phyloP scores from a whole-genome alignment of 1,140 invertebrate species.

The Trichonephila inaurata region DNA sequence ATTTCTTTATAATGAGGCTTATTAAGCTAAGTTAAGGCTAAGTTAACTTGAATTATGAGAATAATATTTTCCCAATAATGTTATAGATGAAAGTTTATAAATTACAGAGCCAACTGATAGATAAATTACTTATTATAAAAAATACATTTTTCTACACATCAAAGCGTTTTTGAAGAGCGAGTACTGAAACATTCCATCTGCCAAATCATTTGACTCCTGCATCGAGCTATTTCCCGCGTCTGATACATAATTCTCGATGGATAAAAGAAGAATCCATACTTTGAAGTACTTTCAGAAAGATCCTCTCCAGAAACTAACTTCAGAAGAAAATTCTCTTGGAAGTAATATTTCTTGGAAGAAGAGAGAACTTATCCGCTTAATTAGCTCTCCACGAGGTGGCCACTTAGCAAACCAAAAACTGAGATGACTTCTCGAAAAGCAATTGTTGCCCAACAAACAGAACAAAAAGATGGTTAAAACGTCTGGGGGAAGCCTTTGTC shows the following conservation, averaged over 20 bases:
- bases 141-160: no score
- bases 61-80: no score
- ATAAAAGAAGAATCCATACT: background rate
- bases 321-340: background rate
- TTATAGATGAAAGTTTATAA: no score
- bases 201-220: background rate
- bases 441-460: constrained; percentile 1
- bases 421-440: background rate
- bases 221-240: background rate
- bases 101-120: no score
- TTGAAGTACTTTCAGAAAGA: background rate
- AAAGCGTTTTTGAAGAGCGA: background rate
- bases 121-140: no score
- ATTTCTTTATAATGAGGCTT: no score
- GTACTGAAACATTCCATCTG: background rate
- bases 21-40: no score
- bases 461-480: background rate
- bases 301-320: background rate
- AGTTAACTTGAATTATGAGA: no score
- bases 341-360: background rate
- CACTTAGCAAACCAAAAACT: background rate
- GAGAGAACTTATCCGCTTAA: background rate
- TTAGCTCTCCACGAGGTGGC: background rate
- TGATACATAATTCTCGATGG: background rate
- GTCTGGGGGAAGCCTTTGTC: background rate